These are phyloP conservation scores for Xylota sylvarum DNA, from an alignment of 2,888 invertebrate species.

Conservation along the genomic window DNA sequence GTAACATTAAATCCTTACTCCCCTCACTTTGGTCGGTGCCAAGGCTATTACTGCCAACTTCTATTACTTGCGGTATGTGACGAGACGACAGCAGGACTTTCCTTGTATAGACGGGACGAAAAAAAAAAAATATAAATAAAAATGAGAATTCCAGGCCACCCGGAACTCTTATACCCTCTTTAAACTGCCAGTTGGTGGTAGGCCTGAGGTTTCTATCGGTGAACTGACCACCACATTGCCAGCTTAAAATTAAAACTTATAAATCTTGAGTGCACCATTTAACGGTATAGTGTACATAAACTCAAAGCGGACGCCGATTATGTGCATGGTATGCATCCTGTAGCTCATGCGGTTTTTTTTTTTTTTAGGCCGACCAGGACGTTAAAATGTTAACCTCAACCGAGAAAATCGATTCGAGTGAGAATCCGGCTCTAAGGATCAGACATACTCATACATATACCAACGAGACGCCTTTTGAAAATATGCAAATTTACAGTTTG, in stretches of 20 bases:
- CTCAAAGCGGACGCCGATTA: constrained; percentile 58
- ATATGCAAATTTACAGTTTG: constrained; percentile 73
- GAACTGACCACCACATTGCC: constrained; percentile 32
- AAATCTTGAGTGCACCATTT: constrained; percentile 73
- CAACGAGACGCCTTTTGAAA: constrained; percentile 44
- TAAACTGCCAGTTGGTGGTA: constrained; percentile 28
- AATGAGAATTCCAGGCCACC: constrained; percentile 3
- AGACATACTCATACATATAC: constrained; percentile 1
- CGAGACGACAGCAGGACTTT: constrained; percentile 42
- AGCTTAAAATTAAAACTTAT: constrained; percentile 72
- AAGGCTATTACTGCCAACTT: constrained; percentile 74
- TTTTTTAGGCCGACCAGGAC: constrained; percentile 41
- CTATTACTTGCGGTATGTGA: constrained; percentile 74
- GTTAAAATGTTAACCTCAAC: constrained; percentile 55
- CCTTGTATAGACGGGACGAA: not conserved
- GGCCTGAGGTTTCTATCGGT: constrained; percentile 37
- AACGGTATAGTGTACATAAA: constrained; percentile 72
- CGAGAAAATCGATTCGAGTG: constrained; percentile 61
- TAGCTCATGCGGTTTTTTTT: constrained; percentile 51
- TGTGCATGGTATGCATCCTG: constrained; percentile 36
- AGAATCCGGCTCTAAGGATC: constrained; percentile 39
- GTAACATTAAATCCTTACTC: constrained; percentile 54
- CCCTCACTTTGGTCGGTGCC: constrained; percentile 26
- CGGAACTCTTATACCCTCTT: constrained; percentile 17
- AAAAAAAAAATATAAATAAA: too few species aligned